Evolutionary conservation across 1,140 invertebrate genomes (phyloP).

Genomic region (Euborellia annulipes): DNA sequence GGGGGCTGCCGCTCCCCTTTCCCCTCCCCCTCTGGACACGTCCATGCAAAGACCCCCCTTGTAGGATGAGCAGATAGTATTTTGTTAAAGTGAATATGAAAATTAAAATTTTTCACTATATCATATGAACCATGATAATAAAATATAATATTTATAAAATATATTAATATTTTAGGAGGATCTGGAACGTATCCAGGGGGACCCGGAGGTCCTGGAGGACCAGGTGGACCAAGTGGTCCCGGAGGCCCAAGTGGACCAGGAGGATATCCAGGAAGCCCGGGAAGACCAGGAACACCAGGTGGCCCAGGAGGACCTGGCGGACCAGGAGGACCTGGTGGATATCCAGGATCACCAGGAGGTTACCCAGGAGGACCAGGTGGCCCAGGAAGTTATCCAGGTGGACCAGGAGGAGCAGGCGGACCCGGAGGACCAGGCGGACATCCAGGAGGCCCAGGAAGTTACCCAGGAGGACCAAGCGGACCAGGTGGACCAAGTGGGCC

Average conservation of each 20-base stretch:
- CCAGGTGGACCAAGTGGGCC: conserved; percentile 6
- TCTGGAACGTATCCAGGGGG: too few species aligned
- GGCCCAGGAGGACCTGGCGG: conserved; percentile 18
- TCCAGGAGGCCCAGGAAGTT: neutral
- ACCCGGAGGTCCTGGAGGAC: too few species aligned
- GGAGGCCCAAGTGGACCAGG: conserved; percentile 13
- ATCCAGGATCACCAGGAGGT: conserved; percentile 11
- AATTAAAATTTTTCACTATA: too few species aligned
- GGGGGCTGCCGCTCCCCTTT: too few species aligned
- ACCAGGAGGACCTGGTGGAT: conserved; percentile 11
- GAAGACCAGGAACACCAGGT: conserved; percentile 5
- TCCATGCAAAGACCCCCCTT: too few species aligned
- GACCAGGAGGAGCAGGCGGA: conserved; percentile 8
- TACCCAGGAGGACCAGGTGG: conserved; percentile 9
- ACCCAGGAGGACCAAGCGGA: conserved; percentile 9
- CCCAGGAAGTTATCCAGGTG: conserved; percentile 11
- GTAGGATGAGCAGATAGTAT: too few species aligned
- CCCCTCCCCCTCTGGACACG: too few species aligned
- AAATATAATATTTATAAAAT: too few species aligned
- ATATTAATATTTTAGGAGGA: too few species aligned
- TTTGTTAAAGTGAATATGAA: too few species aligned
- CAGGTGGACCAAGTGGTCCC: conserved; percentile 7
- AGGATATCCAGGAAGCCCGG: neutral
- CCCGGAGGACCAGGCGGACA: conserved; percentile 7
- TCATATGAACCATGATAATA: too few species aligned